Base-by-base conservation (phyloP, 2,888 invertebrate species). In the Cyclophora albipunctata region DNA sequence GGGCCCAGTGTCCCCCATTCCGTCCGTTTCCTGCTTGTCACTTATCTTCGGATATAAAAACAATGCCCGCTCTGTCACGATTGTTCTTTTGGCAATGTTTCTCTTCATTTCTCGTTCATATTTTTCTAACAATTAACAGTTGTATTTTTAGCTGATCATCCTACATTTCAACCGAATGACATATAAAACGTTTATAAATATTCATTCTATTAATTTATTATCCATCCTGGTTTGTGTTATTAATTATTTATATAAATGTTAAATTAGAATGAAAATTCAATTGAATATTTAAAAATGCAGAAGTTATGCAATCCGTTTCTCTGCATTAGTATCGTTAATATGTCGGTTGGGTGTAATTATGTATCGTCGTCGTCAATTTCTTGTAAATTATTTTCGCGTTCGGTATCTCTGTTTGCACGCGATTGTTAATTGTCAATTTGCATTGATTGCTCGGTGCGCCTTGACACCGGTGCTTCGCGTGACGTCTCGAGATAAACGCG, bases 11-110 rank as follows among this genome's bases (percentile, higher is more conserved):
- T 75, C 71, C 72, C 73, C 67, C 67, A 67, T 73, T 80, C 68
- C 70, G 66, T 63, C 67, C 67, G 66, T 71, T 82, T 83, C 82
- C 82, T 77, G 71, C 64, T 72, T 62, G 69, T 70, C 74, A 76
- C 74, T 75, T 76, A 75, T 80, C 75, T 68, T 72, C 68, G 64
- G 63, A 75, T 68, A 66, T 66, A 56, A 72, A 77, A 75, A 84
- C 81, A 82, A 83, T 76, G 78, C 70, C 51, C 49, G 60, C 66
- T 71, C 71, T 75, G 73, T 76, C 53, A 59, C 69, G 69, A 77
- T 76, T 78, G 77, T 81, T 75, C 59, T 61, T 57, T 57, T 48
- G 50, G 53, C 55, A 64, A 64, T 58, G 60, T 63, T 69, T 69
- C 62, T 45, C 53, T 55, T 65, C 66, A 65, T 69, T 67, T 72